These are phyloP conservation scores for Clanis bilineata DNA, from an alignment of 2,888 invertebrate species.

Conservation along the genomic window DNA sequence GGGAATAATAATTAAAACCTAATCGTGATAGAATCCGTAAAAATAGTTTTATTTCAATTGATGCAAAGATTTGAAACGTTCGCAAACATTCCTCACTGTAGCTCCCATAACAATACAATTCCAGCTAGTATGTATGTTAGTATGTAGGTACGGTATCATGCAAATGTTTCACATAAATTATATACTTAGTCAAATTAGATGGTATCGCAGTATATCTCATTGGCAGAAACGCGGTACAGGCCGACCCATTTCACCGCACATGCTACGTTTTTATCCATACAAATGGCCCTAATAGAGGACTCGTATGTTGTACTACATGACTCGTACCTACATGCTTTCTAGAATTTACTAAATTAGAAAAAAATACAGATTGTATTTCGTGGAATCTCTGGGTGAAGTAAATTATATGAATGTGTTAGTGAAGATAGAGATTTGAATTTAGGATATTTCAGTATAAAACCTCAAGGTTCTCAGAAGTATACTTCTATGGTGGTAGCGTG, in stretches of 20 bases:
- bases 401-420: background rate
- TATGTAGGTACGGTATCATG: slow-evolving; percentile 8
- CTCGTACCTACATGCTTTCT: background rate
- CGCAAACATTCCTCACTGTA: background rate
- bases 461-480: no score
- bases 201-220: slow-evolving; percentile 31
- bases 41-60: background rate
- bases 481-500: no score
- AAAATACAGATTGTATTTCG: background rate
- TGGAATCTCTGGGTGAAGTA: background rate
- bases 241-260: slow-evolving; percentile 9
- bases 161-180: slow-evolving; percentile 15
- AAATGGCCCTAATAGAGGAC: background rate
- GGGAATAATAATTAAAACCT: no score
- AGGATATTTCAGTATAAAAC: no score
- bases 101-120: background rate
- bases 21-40: no score
- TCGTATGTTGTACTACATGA: background rate
- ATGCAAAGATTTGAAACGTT: background rate
- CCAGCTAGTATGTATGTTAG: background rate
- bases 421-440: no score
- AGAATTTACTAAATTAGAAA: background rate
- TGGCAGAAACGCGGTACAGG: slow-evolving; percentile 5
- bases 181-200: slow-evolving; percentile 41
- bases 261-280: background rate